Evolutionary conservation across 92 coral and sea anemone species (phyloP).

Genomic region (Montipora capitata): DNA sequence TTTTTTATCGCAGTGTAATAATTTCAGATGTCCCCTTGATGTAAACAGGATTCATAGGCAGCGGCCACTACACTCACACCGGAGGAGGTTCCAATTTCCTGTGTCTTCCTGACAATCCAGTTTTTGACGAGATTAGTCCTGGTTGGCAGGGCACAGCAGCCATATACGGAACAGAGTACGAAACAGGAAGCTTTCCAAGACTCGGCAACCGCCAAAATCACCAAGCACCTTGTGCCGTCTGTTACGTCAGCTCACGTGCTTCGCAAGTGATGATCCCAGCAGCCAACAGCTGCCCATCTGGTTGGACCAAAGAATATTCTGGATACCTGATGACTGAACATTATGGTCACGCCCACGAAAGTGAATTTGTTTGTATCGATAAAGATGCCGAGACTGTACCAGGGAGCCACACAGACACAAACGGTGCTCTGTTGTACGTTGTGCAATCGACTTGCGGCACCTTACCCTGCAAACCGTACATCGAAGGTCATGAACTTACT

Average conservation of each 20-base stretch:
- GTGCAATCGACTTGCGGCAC: constrained; percentile 80
- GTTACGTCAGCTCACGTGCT: constrained; percentile 86
- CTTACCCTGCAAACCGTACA: constrained; percentile 82
- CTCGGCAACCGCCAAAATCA: constrained; percentile 52
- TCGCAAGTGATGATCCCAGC: constrained; percentile 90
- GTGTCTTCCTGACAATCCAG: constrained; percentile 73
- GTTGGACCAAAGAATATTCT: constrained; percentile 89
- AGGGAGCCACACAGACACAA: constrained; percentile 44
- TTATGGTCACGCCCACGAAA: constrained; percentile 59
- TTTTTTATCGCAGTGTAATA: too few relatives aligned
- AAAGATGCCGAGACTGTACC: constrained; percentile 69
- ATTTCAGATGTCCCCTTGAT: neutral
- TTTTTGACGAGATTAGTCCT: constrained; percentile 35
- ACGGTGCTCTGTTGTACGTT: constrained; percentile 81
- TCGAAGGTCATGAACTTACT: constrained; percentile 78
- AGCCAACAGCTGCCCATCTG: constrained; percentile 82
- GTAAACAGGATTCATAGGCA: constrained; percentile 59
- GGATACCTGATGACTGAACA: constrained; percentile 89
- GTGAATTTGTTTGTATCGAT: constrained; percentile 84
- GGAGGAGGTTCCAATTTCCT: constrained; percentile 74
- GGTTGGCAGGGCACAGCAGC: constrained; percentile 40
- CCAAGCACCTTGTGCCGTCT: constrained; percentile 88
- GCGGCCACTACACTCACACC: constrained; percentile 23
- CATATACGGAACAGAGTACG: constrained; percentile 83
- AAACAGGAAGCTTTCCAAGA: constrained; percentile 49